These are phyloP conservation scores for Thunnus thynnus DNA, from an alignment of 2,113 vertebrate genomes.

Conservation along the genomic window DNA sequence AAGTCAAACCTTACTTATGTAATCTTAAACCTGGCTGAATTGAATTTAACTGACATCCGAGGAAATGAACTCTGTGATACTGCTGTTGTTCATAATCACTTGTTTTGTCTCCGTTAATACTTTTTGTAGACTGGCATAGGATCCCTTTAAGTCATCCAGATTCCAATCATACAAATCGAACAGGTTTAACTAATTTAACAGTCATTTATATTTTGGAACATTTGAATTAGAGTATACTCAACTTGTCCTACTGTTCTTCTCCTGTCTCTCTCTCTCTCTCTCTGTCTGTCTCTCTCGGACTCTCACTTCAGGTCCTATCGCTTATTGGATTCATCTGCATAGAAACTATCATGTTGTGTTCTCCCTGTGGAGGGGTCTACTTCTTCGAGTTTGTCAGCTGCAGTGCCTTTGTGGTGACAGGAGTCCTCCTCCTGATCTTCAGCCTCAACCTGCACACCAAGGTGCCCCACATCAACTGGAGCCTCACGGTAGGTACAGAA, in stretches of 20 bases:
- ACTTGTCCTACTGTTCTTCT: background rate
- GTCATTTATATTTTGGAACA: background rate
- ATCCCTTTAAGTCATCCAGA: background rate
- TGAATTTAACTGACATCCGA: background rate
- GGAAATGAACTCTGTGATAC: background rate
- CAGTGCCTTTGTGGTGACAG: slow-evolving; percentile 94
- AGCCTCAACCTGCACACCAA: slow-evolving; percentile 92
- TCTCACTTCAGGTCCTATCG: slow-evolving; percentile 86
- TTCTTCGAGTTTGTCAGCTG: slow-evolving; percentile 99
- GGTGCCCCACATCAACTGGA: slow-evolving; percentile 98
- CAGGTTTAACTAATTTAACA: slow-evolving; percentile 2
- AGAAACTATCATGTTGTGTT: slow-evolving; percentile 96
- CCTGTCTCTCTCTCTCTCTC: background rate
- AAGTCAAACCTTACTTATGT: no score
- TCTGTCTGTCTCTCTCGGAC: background rate
- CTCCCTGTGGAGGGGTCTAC: slow-evolving; percentile 95
- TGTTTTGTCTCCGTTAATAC: background rate
- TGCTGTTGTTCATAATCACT: background rate
- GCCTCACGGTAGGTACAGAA: slow-evolving; percentile 89
- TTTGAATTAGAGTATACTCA: no score
- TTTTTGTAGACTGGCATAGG: background rate
- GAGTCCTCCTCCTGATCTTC: slow-evolving; percentile 94
- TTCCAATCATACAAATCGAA: background rate
- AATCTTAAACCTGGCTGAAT: background rate
- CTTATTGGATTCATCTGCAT: slow-evolving; percentile 96